These are phyloP conservation scores for Watsonalla cultraria DNA, from an alignment of 2,888 invertebrate genomes.

Conservation along the genomic window DNA sequence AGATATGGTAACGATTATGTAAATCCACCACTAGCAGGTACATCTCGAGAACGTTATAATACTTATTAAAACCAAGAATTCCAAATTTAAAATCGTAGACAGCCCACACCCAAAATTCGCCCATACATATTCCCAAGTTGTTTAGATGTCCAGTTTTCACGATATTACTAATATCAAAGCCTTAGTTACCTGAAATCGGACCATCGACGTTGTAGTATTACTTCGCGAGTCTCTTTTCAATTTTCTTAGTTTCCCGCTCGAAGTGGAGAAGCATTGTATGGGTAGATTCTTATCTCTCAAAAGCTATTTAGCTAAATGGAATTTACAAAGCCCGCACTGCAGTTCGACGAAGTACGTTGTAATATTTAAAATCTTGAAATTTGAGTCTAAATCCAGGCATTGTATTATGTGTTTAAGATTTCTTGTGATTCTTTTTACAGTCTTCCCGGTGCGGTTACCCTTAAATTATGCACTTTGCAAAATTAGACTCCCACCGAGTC, in stretches of 20 bases:
- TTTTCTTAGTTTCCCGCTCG: constrained; percentile 75
- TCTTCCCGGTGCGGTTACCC: constrained; percentile 32
- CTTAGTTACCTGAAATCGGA: constrained; percentile 71
- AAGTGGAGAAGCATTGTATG: constrained; percentile 74
- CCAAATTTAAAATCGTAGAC: constrained; percentile 48
- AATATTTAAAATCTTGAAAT: constrained; percentile 77
- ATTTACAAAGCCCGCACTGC: constrained; percentile 78
- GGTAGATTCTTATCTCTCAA: constrained; percentile 77
- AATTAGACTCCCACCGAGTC: constrained; percentile 47
- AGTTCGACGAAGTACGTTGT: constrained; percentile 76
- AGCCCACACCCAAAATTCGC: constrained; percentile 66
- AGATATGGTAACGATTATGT: constrained; percentile 80
- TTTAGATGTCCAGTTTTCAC: constrained; percentile 67
- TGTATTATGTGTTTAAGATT: constrained; percentile 66
- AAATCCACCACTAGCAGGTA: constrained; percentile 76
- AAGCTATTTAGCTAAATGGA: constrained; percentile 79
- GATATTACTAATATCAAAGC: constrained; percentile 66
- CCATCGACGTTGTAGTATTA: constrained; percentile 65
- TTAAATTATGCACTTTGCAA: constrained; percentile 58
- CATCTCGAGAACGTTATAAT: constrained; percentile 73
- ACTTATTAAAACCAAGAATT: constrained; percentile 78
- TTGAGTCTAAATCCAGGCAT: constrained; percentile 66
- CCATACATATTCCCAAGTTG: constrained; percentile 48
- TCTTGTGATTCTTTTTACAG: constrained; percentile 48
- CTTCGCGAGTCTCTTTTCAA: constrained; percentile 77